These are phyloP conservation scores for Acyrthosiphon pisum DNA, from an alignment of 1,140 invertebrate species.

Conservation along the genomic window DNA sequence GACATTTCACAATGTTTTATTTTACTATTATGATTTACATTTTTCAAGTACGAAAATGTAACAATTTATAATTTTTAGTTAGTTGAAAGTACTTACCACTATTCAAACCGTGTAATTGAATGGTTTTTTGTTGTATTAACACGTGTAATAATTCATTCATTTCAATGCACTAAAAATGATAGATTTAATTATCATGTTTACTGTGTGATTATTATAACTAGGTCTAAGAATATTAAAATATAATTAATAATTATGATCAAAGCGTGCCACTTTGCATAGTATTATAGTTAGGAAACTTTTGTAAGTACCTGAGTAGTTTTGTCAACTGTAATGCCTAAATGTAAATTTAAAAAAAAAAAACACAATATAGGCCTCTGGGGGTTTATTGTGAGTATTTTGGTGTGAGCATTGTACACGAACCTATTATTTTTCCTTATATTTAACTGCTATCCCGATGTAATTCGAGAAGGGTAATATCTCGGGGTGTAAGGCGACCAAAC, in stretches of 20 bases:
- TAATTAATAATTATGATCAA: neutral
- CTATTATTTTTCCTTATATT: neutral
- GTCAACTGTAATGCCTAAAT: neutral
- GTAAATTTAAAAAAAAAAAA: neutral
- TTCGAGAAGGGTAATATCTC: neutral
- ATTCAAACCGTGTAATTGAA: neutral
- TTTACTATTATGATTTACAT: no score
- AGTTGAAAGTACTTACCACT: neutral
- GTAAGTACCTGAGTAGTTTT: neutral
- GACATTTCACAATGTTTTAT: no score
- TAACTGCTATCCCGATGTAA: neutral
- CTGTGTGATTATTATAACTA: neutral
- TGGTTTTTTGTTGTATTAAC: neutral
- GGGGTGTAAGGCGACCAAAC: neutral
- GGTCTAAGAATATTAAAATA: neutral
- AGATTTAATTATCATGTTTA: neutral
- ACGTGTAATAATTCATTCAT: neutral
- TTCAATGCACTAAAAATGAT: conserved; percentile 5
- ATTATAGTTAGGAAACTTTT: neutral
- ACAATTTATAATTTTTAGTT: neutral
- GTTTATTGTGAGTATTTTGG: neutral
- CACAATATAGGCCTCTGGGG: neutral
- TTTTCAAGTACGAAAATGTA: neutral
- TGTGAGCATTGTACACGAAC: neutral
- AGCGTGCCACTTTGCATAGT: neutral